Conservation (phyloP, 1,140 invertebrate genomes). For the Ctenoplectra terminalis region DNA sequence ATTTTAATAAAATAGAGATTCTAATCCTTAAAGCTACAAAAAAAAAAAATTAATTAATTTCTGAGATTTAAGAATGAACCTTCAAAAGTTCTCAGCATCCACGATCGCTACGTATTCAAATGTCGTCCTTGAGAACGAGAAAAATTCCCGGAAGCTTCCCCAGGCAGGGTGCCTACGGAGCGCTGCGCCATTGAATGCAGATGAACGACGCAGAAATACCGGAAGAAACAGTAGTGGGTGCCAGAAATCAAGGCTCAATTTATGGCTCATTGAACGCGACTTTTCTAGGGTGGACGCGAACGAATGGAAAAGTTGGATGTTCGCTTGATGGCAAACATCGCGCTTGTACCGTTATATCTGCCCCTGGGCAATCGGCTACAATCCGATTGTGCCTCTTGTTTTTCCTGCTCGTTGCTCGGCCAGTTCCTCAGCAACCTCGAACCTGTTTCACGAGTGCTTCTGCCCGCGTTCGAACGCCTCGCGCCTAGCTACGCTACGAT, state of each 20-base stretch:
- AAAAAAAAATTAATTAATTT: too few relatives aligned
- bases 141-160: constrained; percentile 1
- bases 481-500: constrained; percentile 17
- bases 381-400: constrained; percentile 82
- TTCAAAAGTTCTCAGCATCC: too few relatives aligned
- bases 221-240: constrained; percentile 56
- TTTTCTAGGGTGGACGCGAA: constrained; percentile 14
- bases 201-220: constrained; percentile 12
- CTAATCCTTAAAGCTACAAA: too few relatives aligned
- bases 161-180: neutral
- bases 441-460: constrained; percentile 78
- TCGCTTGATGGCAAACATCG: constrained; percentile 55
- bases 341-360: constrained; percentile 76
- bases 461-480: constrained; percentile 60
- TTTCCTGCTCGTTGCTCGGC: constrained; percentile 77
- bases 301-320: constrained; percentile 39
- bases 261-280: constrained; percentile 17
- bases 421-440: constrained; percentile 78
- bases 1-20: too few relatives aligned
- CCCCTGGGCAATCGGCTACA: constrained; percentile 78
- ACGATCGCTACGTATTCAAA: too few relatives aligned
- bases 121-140: neutral
- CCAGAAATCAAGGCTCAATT: constrained; percentile 23
- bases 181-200: constrained; percentile 27
- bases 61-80: too few relatives aligned